Evolutionary conservation across 2,113 vertebrate genomes (phyloP), one percentile per base, ranked within the genome.

Genomic region (Martes martes): DNA sequence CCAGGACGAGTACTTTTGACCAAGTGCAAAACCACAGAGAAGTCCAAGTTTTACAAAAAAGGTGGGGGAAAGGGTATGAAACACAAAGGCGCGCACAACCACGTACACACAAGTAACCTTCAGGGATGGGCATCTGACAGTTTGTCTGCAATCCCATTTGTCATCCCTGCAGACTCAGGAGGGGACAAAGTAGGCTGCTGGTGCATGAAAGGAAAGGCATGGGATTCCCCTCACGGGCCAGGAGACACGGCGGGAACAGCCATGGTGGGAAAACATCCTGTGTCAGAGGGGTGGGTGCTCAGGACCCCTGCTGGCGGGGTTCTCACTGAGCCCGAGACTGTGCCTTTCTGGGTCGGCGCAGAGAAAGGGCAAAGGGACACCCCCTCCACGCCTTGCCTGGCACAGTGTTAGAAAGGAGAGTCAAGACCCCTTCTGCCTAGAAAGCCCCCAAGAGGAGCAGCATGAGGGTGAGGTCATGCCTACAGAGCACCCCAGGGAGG

Each of bases 1-100:
- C 89, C 94, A 97, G 92, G 90, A 92, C 28, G 1, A 85, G 67
- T 39, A 96, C 97, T 95, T 92, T 24, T 42, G 82, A 96, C 69
- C 87, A 94, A 84, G 78, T 90, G 74, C 39, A 76, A 98, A 97
- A 96, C 76, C 95, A 97, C 94, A 82, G 85, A 91, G 89, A 96
- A 87, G 85, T 96, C 71, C 83, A 81, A 52, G 85, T 83, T 95
- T 82, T 92, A 97, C 78, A 63, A 84, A 67, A 84, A 95, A 88
- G n/a, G 8, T 11, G 3, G 33, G 6, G 31, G 52, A 31, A 33
- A 9, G 18, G 83, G 42, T 23, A 92, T 63, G 92, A n/a, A 80
- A 93, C 91, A 67, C 86, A 71, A 57, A 93, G 59, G 73, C 93
- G 87, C 96, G 39, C 31, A 7, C 85, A n/a, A 73, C 26, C 71